Percentiles rank a stretch among this genome's conserved stretches.
These are phyloP conservation scores for Myiotriccus ornatus DNA, from an alignment of 2,797 vertebrate genomes.

Conservation along the genomic window DNA sequence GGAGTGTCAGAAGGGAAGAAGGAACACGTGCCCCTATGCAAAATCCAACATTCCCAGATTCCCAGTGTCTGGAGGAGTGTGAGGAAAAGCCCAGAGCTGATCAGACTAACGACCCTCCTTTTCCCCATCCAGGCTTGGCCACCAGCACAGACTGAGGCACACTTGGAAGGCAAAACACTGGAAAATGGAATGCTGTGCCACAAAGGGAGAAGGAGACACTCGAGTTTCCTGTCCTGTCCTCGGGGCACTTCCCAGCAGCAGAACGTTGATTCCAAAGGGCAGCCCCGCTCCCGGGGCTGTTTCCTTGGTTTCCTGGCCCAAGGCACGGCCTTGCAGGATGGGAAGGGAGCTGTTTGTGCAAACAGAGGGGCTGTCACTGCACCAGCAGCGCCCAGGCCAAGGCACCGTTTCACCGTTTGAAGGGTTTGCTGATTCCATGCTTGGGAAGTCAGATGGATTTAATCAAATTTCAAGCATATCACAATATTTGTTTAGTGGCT, in stretches of 20 bases:
- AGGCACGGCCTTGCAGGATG: neutral
- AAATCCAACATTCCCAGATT: neutral
- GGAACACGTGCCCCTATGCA: neutral
- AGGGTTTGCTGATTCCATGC: constrained; percentile 41
- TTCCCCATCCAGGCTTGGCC: neutral
- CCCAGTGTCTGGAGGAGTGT: neutral
- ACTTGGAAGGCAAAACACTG: neutral
- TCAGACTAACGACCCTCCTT: neutral
- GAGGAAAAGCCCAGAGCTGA: neutral
- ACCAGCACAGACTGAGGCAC: neutral
- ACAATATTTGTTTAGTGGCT: constrained; percentile 60
- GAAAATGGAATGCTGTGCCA: neutral
- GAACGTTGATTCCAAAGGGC: neutral
- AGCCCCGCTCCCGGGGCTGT: neutral
- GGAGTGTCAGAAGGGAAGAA: neutral
- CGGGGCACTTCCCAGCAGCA: neutral
- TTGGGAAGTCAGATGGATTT: constrained; percentile 69
- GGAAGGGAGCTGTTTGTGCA: constrained; percentile 27
- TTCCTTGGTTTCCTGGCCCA: constrained; percentile 55
- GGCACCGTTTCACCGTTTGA: neutral
- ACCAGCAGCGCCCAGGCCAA: constrained; percentile 12
- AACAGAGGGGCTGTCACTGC: constrained; percentile 21
- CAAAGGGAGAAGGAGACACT: neutral
- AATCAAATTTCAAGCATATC: constrained; percentile 68
- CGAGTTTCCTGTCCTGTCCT: neutral